Evolutionary conservation across 2,888 invertebrate genomes (phyloP), one percentile per base, ranked within the genome.

Genomic region (Chymomyza procnemis): DNA sequence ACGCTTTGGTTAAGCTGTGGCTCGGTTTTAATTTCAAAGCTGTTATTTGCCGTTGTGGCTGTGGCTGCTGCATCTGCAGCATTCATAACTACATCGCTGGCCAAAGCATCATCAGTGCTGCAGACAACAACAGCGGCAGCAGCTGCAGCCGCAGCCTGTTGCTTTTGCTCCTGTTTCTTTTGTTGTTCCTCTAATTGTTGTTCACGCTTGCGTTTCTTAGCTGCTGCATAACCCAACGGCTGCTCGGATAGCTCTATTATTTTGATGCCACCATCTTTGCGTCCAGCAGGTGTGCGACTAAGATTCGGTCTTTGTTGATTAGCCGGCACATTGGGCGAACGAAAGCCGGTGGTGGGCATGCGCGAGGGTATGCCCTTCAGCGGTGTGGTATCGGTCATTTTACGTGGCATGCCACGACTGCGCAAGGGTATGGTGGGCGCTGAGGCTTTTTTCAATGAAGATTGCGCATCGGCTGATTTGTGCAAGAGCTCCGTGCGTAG

Each of bases 331-430:
- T 91, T 91, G 61, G 89, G 91, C 21, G 91, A 90, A 18, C 94
- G 92, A 87, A 94, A 94, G 58, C 95, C 95, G 22, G 93, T 93
- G 1, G 93, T 92, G 18, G 95, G 94, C 64, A 94, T 93, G 85
- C 96, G 93, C 57, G 96, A 96, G 1, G 98, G 97, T 74, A 98
- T 95, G 0, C 98, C 98, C 89, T 97, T 97, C 46, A 98, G 91
- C 0, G 98, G 98, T 1, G 98, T 97, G 48, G 97, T 96, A 88
- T 98, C 98, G 83, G 98, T 98, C 97, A 98, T 97, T 93, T 98
- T 98, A 83, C 98, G 94, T 0, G 97, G 97, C 95, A 97, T 96
- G 77, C 95, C 96, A 71, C 96, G 92, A 19, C 96, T 96, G 74
- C 97, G 92, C 2, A 97, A 93, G 0, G 97, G 97, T 79, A 98